Base-by-base conservation (phyloP, 1,140 invertebrate genomes). In the Trachymyrmex cornetzi region DNA sequence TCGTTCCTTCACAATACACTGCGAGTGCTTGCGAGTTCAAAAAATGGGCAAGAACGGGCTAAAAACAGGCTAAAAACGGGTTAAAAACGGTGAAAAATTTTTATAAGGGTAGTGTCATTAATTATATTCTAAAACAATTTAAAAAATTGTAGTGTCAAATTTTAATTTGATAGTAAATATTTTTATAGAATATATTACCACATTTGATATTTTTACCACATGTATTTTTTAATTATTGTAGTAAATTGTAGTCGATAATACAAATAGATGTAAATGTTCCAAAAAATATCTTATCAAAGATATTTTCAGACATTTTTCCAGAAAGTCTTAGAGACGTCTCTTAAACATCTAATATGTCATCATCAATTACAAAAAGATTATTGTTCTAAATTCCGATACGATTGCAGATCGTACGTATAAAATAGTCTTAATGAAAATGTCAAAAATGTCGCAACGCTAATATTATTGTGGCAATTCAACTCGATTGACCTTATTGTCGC, bases 401-500 rank as follows among this genome's bases (percentile, higher is more conserved):
- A n/a, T 38, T 67, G 11, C 16, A 38, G 30, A 38, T 67, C 11
- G 1, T 38, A 38, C 11, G 1, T 38, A 38, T 44, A 67, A 44
- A 67, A 67, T 67, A 1, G 0, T 1, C 11, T 48, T 66, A 63
- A 27, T 14, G 14, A 24, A 7, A 64, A 57, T 57, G 24, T 81
- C 6, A 55, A 69, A 63, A 38, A 19, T 81, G 50, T 71, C 48
- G 50, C 22, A 71, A 71, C 14, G 30, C 12, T 72, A 12, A 16
- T 82, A 44, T 44, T 9, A 12, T 44, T 44, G 24, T 16, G 66
- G 22, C n/a, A 72, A 82, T 82, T 59, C 14, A 72, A 22, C 6
- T 57, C 14, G 48, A 44, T 71, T 44, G 66, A 48, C 34, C 16
- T 48, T 55, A 24, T 14, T 16, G 24, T 44, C 9, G 19, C n/a